phyloP scores from a whole-genome alignment of 2,888 invertebrate species.

The Maniola hyperantus region DNA sequence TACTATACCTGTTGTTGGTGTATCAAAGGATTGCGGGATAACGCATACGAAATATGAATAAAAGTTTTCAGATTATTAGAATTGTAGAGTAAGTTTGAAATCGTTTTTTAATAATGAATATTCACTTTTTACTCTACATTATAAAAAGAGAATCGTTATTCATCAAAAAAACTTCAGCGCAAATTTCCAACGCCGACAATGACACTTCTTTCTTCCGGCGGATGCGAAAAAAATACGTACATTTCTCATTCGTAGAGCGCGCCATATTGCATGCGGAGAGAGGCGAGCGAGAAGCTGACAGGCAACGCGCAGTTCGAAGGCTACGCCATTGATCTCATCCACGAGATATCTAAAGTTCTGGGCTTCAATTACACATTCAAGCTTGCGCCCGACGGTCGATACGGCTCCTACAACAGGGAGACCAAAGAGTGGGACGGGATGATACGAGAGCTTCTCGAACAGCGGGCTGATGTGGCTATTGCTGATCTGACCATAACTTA shows the following conservation, averaged over 20 bases:
- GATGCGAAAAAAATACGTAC: constrained; percentile 11
- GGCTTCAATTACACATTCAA: constrained; percentile 95
- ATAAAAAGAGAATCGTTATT: neutral
- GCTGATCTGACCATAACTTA: constrained; percentile 99
- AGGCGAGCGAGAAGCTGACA: constrained; percentile 90
- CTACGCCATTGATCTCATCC: constrained; percentile 96
- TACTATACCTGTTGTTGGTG: too few relatives aligned
- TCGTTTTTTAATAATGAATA: too few relatives aligned
- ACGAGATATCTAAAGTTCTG: constrained; percentile 93
- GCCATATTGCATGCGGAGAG: constrained; percentile 97
- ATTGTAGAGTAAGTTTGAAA: too few relatives aligned
- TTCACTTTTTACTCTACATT: neutral
- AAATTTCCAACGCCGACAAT: constrained; percentile 12
- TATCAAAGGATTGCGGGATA: too few relatives aligned
- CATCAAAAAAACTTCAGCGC: constrained; percentile 6
- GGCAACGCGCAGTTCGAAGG: constrained; percentile 98
- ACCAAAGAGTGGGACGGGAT: constrained; percentile 96
- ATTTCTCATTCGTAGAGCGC: constrained; percentile 85
- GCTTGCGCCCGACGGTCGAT: constrained; percentile 92
- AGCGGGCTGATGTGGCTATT: constrained; percentile 96
- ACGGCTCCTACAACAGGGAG: constrained; percentile 91
- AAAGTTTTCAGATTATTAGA: too few relatives aligned
- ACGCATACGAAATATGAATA: too few relatives aligned
- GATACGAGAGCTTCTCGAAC: constrained; percentile 93
- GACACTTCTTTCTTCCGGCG: constrained; percentile 8